A percentile compares a stretch with the other conserved stretches of the same genome.
These are phyloP conservation scores for Naso thynnoides DNA, from an alignment of 2,797 vertebrate genomes.

Conservation along the genomic window DNA sequence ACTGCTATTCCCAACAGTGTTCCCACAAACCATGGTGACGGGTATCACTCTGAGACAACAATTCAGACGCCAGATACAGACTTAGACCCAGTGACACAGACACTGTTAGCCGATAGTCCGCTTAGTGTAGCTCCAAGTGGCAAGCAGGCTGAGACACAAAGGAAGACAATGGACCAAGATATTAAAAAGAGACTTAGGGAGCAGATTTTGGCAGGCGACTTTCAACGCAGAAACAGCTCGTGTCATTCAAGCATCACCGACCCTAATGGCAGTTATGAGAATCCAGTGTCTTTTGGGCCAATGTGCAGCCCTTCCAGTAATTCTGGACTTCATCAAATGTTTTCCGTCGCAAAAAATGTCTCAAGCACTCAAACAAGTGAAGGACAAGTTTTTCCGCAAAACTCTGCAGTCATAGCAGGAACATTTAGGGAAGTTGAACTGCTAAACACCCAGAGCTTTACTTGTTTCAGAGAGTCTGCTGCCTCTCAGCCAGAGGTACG, in stretches of 20 bases:
- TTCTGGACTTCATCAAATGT: slow-evolving; percentile 43
- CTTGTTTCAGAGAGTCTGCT: slow-evolving; percentile 61
- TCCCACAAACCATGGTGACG: slow-evolving; percentile 71
- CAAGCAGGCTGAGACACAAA: slow-evolving; percentile 44
- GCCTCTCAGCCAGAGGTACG: slow-evolving; percentile 23
- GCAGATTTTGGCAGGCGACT: slow-evolving; percentile 84
- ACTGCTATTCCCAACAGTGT: slow-evolving; percentile 79
- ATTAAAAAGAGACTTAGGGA: slow-evolving; percentile 84
- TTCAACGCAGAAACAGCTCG: slow-evolving; percentile 72
- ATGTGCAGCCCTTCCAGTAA: slow-evolving; percentile 41
- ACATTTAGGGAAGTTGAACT: slow-evolving; percentile 49
- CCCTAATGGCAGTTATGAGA: slow-evolving; percentile 50
- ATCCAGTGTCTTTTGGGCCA: slow-evolving; percentile 44
- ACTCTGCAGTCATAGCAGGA: slow-evolving; percentile 15
- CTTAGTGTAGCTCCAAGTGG: slow-evolving; percentile 31
- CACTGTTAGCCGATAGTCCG: slow-evolving; percentile 46
- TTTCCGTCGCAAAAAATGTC: slow-evolving; percentile 41
- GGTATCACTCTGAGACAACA: slow-evolving; percentile 74
- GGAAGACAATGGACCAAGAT: slow-evolving; percentile 68
- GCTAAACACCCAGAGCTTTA: slow-evolving; percentile 63
- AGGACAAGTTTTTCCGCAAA: slow-evolving; percentile 35
- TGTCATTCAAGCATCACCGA: slow-evolving; percentile 59
- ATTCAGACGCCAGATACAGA: slow-evolving; percentile 83
- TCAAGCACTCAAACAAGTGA: slow-evolving; percentile 28
- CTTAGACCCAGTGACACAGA: slow-evolving; percentile 59